Evolutionary conservation across 2,888 invertebrate species (phyloP), one percentile per base, ranked within the genome.

Genomic region (Trachelus troglodyta): DNA sequence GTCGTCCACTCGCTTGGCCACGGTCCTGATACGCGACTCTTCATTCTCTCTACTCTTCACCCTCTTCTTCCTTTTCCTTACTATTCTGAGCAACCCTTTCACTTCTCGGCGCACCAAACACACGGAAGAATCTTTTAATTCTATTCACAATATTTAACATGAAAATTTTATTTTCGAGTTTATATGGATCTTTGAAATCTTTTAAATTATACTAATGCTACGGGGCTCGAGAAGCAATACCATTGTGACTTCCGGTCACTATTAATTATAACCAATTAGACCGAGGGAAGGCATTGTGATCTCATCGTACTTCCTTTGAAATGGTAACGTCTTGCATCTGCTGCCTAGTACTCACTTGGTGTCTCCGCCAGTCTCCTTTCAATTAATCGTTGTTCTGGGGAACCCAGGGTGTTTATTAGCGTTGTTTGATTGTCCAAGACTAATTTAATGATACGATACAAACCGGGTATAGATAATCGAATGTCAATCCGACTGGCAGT

Each of bases 21-120:
- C 87, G 87, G 87, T 89, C 84, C 87, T 83, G 88, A 89, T 89
- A 85, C 85, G 89, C 88, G 88, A 89, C 85, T 86, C 84, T 81
- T 76, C 40, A 3, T 75, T 68, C 75, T 69, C 69, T 68, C 76
- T 69, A 77, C 75, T 79, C 75, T 74, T 75, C 31, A n/a, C 12
- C 30, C 75, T 73, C 71, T 75, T 56, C 69, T 71, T 74, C 37
- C 37, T 31, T 69, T 34, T 34, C 56, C 74, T 76, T 75, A 37
- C 30, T 71, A 76, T 69, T 40, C 73, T 74, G 33, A 74, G 74
- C 74, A 76, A 77, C 75, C 77, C 69, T 69, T 40, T 69, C 68
- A 69, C 69, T 76, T 78, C 80, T 82, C 81, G 77, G 79, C 80
- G 77, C 79, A 81, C 83, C 83, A 81, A 85, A 83, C 81, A 81